Conservation (phyloP, 2,113 vertebrate species). For the Scalopus aquaticus region DNA sequence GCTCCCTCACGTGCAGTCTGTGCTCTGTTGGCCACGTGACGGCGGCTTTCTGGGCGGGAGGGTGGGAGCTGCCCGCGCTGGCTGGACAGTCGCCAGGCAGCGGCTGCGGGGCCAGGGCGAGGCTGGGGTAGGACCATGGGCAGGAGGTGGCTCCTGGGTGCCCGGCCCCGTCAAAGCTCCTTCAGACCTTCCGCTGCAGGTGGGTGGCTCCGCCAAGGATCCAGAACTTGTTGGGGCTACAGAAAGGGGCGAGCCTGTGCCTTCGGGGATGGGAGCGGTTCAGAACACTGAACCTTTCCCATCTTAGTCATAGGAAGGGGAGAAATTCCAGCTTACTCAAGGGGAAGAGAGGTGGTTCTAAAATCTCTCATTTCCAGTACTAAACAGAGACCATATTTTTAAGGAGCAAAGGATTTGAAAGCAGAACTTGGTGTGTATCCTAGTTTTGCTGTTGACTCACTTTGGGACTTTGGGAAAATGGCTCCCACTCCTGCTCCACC, state of each 20-base stretch:
- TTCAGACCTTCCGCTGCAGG: background rate
- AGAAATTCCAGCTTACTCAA: background rate
- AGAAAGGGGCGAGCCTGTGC: background rate
- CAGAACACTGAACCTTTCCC: background rate
- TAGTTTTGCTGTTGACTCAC: background rate
- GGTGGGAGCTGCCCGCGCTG: rapidly evolving
- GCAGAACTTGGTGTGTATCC: background rate
- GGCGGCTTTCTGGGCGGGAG: too few species aligned
- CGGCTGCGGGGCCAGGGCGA: background rate
- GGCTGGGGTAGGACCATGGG: background rate
- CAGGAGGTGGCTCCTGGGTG: background rate
- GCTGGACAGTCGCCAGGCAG: background rate
- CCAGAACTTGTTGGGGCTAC: background rate
- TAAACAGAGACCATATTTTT: background rate
- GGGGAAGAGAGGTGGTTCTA: background rate
- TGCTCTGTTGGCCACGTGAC: too few species aligned
- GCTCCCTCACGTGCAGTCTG: background rate
- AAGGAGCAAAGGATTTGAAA: background rate
- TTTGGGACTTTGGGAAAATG: background rate
- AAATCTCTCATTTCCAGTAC: background rate
- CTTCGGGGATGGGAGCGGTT: background rate
- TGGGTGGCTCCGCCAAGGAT: background rate
- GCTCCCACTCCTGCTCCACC: background rate
- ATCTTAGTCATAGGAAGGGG: background rate
- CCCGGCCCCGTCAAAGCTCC: background rate